phyloP scores from a whole-genome alignment of 2,113 vertebrate species.

The Pseudolaguvia tuberculata region DNA sequence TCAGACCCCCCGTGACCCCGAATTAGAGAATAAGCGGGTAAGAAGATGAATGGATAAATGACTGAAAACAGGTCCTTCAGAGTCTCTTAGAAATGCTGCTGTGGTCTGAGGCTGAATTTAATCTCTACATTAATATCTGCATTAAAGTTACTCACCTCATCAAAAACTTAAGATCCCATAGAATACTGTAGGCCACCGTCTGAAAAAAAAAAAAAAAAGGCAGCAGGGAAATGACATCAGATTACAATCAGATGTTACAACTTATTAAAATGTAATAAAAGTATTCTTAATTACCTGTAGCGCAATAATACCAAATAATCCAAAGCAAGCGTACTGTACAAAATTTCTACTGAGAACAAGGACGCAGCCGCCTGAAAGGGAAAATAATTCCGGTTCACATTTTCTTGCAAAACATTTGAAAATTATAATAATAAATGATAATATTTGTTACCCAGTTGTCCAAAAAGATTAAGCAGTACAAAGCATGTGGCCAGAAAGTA shows the following conservation, averaged over 20 bases:
- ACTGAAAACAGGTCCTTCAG: no score
- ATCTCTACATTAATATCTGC: not conserved
- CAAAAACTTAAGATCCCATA: conserved; percentile 97
- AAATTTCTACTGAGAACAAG: conserved; percentile 95
- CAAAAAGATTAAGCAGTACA: conserved; percentile 88
- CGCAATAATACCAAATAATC: conserved; percentile 92
- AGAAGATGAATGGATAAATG: no score
- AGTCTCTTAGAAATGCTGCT: not conserved
- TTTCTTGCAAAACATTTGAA: not conserved
- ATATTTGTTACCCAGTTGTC: conserved; percentile 81
- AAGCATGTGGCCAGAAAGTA: conserved; percentile 90
- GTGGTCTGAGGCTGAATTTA: not conserved
- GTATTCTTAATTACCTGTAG: conserved; percentile 75
- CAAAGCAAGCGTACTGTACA: conserved; percentile 95
- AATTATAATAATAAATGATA: no score
- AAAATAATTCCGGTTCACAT: not conserved
- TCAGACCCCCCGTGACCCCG: no score
- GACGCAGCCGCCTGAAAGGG: conserved; percentile 82
- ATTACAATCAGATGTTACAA: not conserved
- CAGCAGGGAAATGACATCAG: not conserved
- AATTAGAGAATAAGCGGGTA: no score
- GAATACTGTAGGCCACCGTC: conserved; percentile 97
- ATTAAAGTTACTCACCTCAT: conserved; percentile 81
- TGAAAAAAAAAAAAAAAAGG: conserved; percentile 52
- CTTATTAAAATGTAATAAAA: not conserved